phyloP scores from a whole-genome alignment of 2,888 invertebrate genomes.

The Meiosimyza decipiens region DNA sequence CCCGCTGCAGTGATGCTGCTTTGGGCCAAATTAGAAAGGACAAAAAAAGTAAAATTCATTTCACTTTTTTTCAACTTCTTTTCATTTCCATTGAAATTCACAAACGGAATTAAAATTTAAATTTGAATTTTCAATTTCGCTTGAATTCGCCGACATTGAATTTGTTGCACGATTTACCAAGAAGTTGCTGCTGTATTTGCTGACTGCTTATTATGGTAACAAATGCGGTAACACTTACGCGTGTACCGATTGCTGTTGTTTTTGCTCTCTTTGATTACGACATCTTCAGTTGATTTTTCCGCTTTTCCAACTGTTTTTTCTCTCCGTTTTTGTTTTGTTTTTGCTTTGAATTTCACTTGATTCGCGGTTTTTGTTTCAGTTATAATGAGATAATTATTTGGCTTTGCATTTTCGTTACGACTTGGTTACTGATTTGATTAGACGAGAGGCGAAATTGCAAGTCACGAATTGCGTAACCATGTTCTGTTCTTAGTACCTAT shows the following conservation, averaged over 20 bases:
- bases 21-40: background rate
- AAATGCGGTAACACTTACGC: too few relatives aligned
- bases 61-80: slow-evolving; percentile 13
- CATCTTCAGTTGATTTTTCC: too few relatives aligned
- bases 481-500: too few relatives aligned
- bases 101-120: background rate
- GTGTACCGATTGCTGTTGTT: too few relatives aligned
- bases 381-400: too few relatives aligned
- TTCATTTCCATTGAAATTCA: background rate
- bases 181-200: background rate
- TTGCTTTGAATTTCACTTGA: too few relatives aligned
- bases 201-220: background rate
- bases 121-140: slow-evolving; percentile 3
- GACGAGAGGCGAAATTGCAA: too few relatives aligned
- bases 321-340: too few relatives aligned
- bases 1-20: background rate
- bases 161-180: background rate
- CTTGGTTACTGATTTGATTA: background rate
- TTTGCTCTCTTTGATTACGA: too few relatives aligned
- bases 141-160: background rate
- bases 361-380: too few relatives aligned
- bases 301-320: too few relatives aligned
- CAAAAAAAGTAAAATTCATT: background rate
- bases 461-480: too few relatives aligned
- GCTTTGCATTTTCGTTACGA: background rate